phyloP scores from a whole-genome alignment of 2,888 invertebrate species.

The Selenia dentaria region DNA sequence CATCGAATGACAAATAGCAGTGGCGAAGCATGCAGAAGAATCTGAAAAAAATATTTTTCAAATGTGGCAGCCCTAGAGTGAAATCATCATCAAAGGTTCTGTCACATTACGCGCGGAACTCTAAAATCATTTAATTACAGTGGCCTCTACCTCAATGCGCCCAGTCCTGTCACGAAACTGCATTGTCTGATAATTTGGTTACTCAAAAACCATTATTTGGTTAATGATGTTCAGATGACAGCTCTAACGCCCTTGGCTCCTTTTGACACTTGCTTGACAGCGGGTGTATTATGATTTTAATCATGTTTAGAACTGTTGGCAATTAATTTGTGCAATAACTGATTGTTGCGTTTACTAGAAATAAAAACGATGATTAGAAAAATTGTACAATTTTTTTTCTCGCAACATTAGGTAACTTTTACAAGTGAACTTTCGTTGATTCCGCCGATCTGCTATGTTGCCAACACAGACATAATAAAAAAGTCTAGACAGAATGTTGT shows the following conservation, averaged over 20 bases:
- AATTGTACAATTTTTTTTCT: too few species aligned
- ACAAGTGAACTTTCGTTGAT: too few species aligned
- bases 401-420: too few species aligned
- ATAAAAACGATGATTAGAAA: too few species aligned
- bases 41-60: too few species aligned
- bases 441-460: too few species aligned
- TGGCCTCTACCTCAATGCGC: constrained; percentile 36
- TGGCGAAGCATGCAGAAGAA: too few species aligned
- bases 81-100: constrained; percentile 7
- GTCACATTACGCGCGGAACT: constrained; percentile 10
- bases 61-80: background rate
- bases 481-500: too few species aligned
- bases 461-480: too few species aligned
- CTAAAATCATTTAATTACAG: constrained; percentile 24
- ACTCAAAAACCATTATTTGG: constrained; percentile 25
- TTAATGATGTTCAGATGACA: constrained; percentile 18
- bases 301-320: constrained; percentile 15
- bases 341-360: constrained; percentile 7
- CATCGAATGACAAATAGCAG: too few species aligned
- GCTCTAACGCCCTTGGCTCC: constrained; percentile 24
- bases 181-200: constrained; percentile 29
- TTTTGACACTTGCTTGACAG: constrained; percentile 13
- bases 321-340: constrained; percentile 11
- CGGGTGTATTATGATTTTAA: constrained; percentile 17
- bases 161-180: constrained; percentile 12